Evolutionary conservation across 1,140 invertebrate genomes (phyloP).

Genomic region (Ephestia elutella): DNA sequence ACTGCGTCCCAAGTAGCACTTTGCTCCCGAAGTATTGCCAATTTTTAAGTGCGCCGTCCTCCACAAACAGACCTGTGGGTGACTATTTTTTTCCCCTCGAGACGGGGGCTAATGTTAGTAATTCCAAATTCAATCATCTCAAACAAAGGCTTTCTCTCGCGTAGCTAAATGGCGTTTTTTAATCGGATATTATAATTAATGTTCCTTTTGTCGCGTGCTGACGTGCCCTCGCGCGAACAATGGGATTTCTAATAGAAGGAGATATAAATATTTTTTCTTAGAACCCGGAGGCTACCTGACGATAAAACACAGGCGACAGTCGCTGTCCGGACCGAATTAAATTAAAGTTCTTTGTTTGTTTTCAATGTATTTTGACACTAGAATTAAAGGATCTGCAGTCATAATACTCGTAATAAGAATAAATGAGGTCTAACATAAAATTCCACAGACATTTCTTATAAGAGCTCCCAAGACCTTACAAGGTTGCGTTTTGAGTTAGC

Average conservation of each 20-base stretch:
- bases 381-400: slow-evolving; percentile 16
- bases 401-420: not conserved
- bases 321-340: slow-evolving; percentile 49
- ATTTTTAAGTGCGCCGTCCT: slow-evolving; percentile 20
- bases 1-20: slow-evolving; percentile 15
- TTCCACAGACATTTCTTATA: not conserved
- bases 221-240: slow-evolving; percentile 69
- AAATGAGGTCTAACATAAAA: not conserved
- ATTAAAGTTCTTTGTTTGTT: slow-evolving; percentile 45
- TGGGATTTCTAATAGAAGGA: slow-evolving; percentile 68
- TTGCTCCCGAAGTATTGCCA: slow-evolving; percentile 15
- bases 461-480: not conserved
- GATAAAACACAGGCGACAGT: slow-evolving; percentile 63
- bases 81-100: slow-evolving; percentile 41
- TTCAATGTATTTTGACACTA: slow-evolving; percentile 23
- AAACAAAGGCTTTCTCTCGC: slow-evolving; percentile 65
- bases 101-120: slow-evolving; percentile 58
- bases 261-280: slow-evolving; percentile 71
- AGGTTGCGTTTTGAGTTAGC: not conserved
- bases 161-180: slow-evolving; percentile 74
- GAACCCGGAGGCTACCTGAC: slow-evolving; percentile 66
- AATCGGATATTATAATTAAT: slow-evolving; percentile 77
- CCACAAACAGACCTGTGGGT: slow-evolving; percentile 32
- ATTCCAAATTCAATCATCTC: slow-evolving; percentile 70
- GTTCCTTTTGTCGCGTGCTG: slow-evolving; percentile 73